Base-by-base conservation (phyloP, 2,888 invertebrate species). In the Chironomus riparius region DNA sequence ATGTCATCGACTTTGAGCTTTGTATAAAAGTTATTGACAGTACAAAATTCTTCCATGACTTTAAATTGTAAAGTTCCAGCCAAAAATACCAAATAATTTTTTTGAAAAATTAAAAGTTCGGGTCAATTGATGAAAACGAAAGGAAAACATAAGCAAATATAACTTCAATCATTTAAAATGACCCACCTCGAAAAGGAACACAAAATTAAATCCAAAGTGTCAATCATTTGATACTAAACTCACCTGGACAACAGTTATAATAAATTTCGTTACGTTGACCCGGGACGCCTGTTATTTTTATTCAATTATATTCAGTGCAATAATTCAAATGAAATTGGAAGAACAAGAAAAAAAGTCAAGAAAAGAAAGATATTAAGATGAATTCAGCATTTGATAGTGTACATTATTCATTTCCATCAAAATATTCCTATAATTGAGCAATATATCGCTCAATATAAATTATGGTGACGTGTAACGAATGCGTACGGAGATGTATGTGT, bases 261-360 rank as follows among this genome's bases (percentile, higher is more conserved):
- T 91, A 93, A 84, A 95, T 94, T 86, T 92, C 92, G 85, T 95
- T 96, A 83, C 95, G 90, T 85, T 94, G 93, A 79, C 94, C 96
- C 79, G 96, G 96, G 82, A 96, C 94, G 83, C 94, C 96, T 95
- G 86, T 81, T 81, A 82, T 13, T 65, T n/a, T 15, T 56, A 56
- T 18, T 18, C 15, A 56, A 15, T 56, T 15, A 50, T 15, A 50
- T 56, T 56, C 56, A 56, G 12, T 24, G 21, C 48, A 61, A 70
- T 50, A 70, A 69, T 50, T 69, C 22, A 56, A 24, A 68, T 73
- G 56, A n/a, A 48, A 56, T 38, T 24, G n/a, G 15, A 18, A 18
- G 28, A 18, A 48, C 56, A 18, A n/a, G n/a, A n/a, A n/a, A 15
- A 50, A 56, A 15, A 56, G 56, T 38, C 10, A 38, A 56, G 7